Evolutionary conservation across 2,888 invertebrate species (phyloP).

Genomic region (Cephonodes hylas): DNA sequence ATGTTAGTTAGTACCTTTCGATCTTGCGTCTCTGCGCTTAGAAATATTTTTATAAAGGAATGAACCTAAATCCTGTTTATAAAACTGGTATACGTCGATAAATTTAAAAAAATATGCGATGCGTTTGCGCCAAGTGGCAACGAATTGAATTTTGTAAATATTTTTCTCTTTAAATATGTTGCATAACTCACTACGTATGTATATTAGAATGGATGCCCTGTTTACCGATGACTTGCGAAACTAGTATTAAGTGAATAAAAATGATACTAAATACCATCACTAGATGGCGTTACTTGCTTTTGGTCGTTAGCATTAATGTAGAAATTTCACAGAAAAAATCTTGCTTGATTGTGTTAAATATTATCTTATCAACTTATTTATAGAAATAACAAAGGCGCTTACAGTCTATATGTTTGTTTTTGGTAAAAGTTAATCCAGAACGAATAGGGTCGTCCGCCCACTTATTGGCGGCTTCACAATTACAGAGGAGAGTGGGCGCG

Average conservation of each 20-base stretch:
- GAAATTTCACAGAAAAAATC: neutral
- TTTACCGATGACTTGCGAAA: neutral
- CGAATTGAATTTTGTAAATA: too few relatives aligned
- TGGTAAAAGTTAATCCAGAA: conserved; percentile 30
- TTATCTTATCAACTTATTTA: neutral
- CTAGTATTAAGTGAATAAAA: neutral
- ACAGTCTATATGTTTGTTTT: conserved; percentile 19
- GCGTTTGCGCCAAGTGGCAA: too few relatives aligned
- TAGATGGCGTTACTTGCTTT: neutral
- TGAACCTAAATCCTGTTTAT: neutral
- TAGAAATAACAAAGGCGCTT: neutral
- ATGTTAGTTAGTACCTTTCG: conserved; percentile 8
- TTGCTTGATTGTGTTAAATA: neutral
- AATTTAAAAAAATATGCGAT: neutral
- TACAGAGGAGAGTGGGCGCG: conserved; percentile 45
- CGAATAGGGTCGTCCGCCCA: conserved; percentile 42
- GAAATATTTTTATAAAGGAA: neutral
- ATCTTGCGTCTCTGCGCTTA: neutral
- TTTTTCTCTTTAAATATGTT: too few relatives aligned
- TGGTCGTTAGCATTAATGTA: neutral
- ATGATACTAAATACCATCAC: neutral
- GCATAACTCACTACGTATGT: too few relatives aligned
- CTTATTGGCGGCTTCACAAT: conserved; percentile 39
- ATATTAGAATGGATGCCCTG: neutral
- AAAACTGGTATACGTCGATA: neutral